Base-by-base conservation (phyloP, 2,797 vertebrate genomes). In the Cossypha niveicapilla region DNA sequence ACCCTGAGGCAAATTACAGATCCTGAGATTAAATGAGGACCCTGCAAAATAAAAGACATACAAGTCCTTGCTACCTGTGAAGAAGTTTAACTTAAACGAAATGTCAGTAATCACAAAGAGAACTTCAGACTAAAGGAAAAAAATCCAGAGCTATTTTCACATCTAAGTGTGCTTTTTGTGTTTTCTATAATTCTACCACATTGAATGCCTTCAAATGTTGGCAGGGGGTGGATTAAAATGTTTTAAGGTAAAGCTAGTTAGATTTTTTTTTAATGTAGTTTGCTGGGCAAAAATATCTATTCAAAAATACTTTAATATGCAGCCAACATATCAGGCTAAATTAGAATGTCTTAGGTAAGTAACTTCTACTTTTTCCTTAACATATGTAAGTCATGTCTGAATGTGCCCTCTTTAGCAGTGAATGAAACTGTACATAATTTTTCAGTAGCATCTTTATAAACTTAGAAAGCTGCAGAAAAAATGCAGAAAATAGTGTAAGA, bases 121-220 rank as follows among this genome's bases (percentile, higher is more conserved):
- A 41, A 24, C 4, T 32, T 54, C 14, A 68, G 19, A 37, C 13
- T 80, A 75, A 51, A 28, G 6, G 15, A 67, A 34, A 68, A 9
- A 9, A 62, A 15, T 45, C 3, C 7, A 39, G 51, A 68, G 5
- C 8, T 60, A 37, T 24, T 21, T 9, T 76, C 2, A n/a, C 2
- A 1, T n/a, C 11, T 24, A 60, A 51, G 10, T 18, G 5, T 35
- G 72, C 7, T 70, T 14, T 17, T 28, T 4, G 1, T 22, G 10
- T 57, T 86, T 72, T 39, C 8, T 68, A 1, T 8, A 35, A 54
- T 4, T 62, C 6, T n/a, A 15, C 6, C 0, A 1, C 28, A 53
- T 3, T n/a, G 34, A 72, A 53, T 41, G 6, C 2, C 39, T 79
- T 79, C 14, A 42, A 32, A 15, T 34, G 78, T 67, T 56, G 54